Base-by-base conservation (phyloP, 2,888 invertebrate genomes). In the Meiosimyza platycephala region DNA sequence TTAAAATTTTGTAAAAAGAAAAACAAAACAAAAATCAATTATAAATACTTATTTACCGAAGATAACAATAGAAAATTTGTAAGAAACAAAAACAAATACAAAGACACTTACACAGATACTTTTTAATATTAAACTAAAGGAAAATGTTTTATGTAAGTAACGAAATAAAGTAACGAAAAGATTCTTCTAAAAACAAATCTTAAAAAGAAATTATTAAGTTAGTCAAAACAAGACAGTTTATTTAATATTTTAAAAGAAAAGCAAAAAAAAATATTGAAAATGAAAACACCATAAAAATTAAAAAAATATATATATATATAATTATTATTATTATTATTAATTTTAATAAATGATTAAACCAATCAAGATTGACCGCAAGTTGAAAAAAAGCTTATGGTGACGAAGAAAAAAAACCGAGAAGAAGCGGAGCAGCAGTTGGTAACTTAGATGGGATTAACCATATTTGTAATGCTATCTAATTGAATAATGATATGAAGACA, bases 401-500 rank as follows among this genome's bases (percentile, higher is more conserved):
- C 7, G 52, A 52, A 13, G 16, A 6, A 13, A 15, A 52, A 13
- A 57, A 28, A 57, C 22, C 15, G 13, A 57, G 50, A 28, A 15
- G 18, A 28, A 15, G 18, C n/a, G 28, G 64, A 50, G 40, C 50
- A 48, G 16, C 15, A 51, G 48, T 22, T 22, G 22, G 28, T 18
- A 51, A 51, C 48, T 16, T 18, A 70, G 40, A 52, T 13, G 69
- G 60, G 51, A 60, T 60, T 47, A 63, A 47, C 54, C 54, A 54
- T 63, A 63, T 70, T 70, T 70, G 70, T 70, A 72, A 72, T 68
- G 72, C 68, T 72, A 63, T 70, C 54, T 54, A 62, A 60, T 51
- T 60, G n/a, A 54, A 40, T 70, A 54, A 72, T 63, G 57, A 72
- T 72, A 62, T 72, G 72, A 66, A 78, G 74, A 74, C 75, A 76